Evolutionary conservation across 2,888 invertebrate species (phyloP).

Genomic region (Hylaea fasciaria): DNA sequence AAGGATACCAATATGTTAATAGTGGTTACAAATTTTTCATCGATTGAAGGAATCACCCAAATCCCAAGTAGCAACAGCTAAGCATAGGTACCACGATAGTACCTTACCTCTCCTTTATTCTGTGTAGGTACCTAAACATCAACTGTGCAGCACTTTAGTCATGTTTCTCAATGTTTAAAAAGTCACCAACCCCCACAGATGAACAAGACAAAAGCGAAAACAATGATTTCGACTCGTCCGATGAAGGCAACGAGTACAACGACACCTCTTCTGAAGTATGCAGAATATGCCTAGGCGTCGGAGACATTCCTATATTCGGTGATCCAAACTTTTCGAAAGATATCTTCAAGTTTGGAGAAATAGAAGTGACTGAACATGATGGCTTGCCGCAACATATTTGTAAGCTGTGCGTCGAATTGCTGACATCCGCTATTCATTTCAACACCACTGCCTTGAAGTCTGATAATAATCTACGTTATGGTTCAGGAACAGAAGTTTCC

Average conservation of each 20-base stretch:
- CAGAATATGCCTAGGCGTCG: constrained; percentile 1
- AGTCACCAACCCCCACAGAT: too few species aligned
- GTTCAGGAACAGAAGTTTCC: background rate
- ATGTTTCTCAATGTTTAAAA: too few species aligned
- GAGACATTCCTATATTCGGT: background rate
- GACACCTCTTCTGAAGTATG: background rate
- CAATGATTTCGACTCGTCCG: background rate
- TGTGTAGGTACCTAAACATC: too few species aligned
- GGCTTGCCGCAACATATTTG: constrained; percentile 15
- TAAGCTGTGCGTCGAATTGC: constrained; percentile 1
- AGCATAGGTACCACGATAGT: too few species aligned
- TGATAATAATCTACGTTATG: constrained; percentile 11
- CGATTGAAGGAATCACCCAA: too few species aligned
- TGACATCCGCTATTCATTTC: constrained; percentile 11
- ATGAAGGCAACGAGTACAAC: background rate
- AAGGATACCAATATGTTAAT: too few species aligned
- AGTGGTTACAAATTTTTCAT: too few species aligned
- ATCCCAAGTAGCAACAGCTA: too few species aligned
- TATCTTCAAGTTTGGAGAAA: background rate
- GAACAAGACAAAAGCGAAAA: too few species aligned
- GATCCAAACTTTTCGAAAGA: background rate
- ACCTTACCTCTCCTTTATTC: too few species aligned
- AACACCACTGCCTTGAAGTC: constrained; percentile 13
- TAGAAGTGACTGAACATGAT: background rate
- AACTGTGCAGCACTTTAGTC: too few species aligned